Evolutionary conservation across 64 coral and sea anemone species (phyloP), one percentile per base, ranked within the genome.

Genomic region (Porites australiensis): DNA sequence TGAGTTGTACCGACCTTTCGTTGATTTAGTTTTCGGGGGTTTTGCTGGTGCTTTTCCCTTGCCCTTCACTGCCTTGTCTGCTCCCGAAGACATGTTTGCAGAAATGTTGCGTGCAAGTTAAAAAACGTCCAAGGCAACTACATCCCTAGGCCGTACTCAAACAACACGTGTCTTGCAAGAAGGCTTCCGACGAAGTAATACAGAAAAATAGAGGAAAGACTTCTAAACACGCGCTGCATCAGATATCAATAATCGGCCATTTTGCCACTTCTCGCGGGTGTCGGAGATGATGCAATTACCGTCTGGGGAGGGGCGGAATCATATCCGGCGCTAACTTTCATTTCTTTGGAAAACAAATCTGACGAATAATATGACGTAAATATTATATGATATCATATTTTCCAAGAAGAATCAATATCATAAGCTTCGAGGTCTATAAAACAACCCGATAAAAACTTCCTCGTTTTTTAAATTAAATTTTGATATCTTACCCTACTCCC

Each of bases 51-150:
- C 70, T 88, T 88, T 88, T 50, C 22, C n/a, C 16, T 88, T 88
- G 52, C 69, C 57, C 64, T 88, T 88, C 7, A 44, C 58, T 18
- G 57, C 44, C 58, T 88, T 88, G 70, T 88, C 86, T 37, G 27
- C 27, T 45, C 52, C 86, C 0, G 86, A 88, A 58, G 86, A 88
- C 86, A 88, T 86, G 15, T 55, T 75, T 74, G 69, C 70, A 61
- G 67, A 74, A 63, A 50, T 49, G 61, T 23, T n/a, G 3, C 8
- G 44, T 69, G 7, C 22, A 60, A 75, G 13, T 52, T 14, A 11
- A 16, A 21, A 44, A 74, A 52, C 27, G 50, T 62, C 73, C 3
- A n/a, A 50, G 47, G n/a, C 44, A 77, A 58, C 67, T 37, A 88
- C 69, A 87, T 87, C n/a, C 20, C 44, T 10, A 16, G 23, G 50